Evolutionary conservation across 2,888 invertebrate species (phyloP).

Genomic region (Drosophila mimica): DNA sequence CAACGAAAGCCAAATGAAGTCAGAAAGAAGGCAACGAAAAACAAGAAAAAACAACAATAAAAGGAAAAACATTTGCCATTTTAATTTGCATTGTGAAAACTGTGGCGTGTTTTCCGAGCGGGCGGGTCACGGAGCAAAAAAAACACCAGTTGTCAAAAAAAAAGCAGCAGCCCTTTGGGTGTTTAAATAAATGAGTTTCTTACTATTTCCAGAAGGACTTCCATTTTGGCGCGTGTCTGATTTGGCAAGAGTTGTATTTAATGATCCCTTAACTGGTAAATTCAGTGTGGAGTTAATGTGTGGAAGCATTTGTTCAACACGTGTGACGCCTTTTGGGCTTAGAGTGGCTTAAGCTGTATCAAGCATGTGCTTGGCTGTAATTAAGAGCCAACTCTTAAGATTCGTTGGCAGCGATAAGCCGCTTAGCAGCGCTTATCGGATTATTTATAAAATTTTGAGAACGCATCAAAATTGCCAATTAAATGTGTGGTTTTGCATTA

Average conservation of each 20-base stretch:
- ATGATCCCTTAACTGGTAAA: slow-evolving; percentile 42
- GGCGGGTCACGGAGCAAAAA: background rate
- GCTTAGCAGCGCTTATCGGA: slow-evolving; percentile 22
- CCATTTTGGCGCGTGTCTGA: slow-evolving; percentile 16
- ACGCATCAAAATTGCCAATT: slow-evolving; percentile 1
- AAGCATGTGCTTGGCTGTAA: slow-evolving; percentile 23
- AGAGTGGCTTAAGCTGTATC: slow-evolving; percentile 29
- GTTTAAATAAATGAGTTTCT: slow-evolving; percentile 43
- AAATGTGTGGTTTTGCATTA: background rate
- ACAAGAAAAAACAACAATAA: background rate
- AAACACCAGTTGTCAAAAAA: slow-evolving; percentile 36
- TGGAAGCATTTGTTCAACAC: slow-evolving; percentile 43
- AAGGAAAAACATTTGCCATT: slow-evolving; percentile 43
- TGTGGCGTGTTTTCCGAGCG: background rate
- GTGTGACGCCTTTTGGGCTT: slow-evolving; percentile 40
- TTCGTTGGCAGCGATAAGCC: slow-evolving; percentile 18
- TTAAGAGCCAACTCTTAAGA: slow-evolving; percentile 27
- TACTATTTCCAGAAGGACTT: slow-evolving; percentile 44
- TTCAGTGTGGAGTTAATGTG: slow-evolving; percentile 38
- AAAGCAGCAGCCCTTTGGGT: slow-evolving; percentile 30
- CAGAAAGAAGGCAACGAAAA: background rate
- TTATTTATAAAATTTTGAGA: slow-evolving; percentile 2
- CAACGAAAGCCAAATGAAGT: slow-evolving; percentile 42
- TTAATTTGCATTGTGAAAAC: slow-evolving; percentile 58
- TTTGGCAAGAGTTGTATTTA: slow-evolving; percentile 34